phyloP scores from a whole-genome alignment of 2,888 invertebrate species.

The Lithophane ornitopus region DNA sequence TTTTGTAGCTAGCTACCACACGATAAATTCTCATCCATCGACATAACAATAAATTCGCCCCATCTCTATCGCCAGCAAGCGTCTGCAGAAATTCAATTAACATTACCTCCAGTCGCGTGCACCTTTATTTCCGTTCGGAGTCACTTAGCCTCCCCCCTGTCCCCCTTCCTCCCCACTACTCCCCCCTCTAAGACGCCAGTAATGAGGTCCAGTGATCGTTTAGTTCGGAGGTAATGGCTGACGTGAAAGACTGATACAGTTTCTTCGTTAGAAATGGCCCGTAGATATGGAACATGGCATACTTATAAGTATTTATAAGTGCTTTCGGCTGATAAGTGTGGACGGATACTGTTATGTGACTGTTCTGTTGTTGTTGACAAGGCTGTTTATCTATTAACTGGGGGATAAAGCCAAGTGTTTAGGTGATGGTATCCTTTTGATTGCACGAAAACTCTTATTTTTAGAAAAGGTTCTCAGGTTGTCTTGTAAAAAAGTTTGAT shows the following conservation, averaged over 20 bases:
- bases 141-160: constrained; percentile 80
- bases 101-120: constrained; percentile 91
- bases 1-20: neutral
- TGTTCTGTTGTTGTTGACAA: constrained; percentile 42
- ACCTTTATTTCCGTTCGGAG: constrained; percentile 91
- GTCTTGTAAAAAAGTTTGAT: neutral
- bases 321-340: constrained; percentile 56
- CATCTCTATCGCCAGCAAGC: constrained; percentile 76
- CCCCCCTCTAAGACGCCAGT: constrained; percentile 81
- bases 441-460: neutral
- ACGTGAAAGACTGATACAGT: constrained; percentile 80
- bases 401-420: constrained; percentile 25
- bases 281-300: constrained; percentile 51
- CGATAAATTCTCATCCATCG: constrained; percentile 39
- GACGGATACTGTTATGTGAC: constrained; percentile 48
- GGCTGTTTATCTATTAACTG: constrained; percentile 34
- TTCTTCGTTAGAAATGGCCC: constrained; percentile 70
- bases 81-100: constrained; percentile 91
- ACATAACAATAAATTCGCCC: constrained; percentile 59
- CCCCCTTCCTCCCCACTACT: constrained; percentile 29
- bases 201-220: constrained; percentile 90
- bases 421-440: neutral
- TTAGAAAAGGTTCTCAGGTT: neutral
- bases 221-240: constrained; percentile 89
- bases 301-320: constrained; percentile 66